Evolutionary conservation across 2,113 vertebrate species (phyloP).

Genomic region (Catharus bicknelli): DNA sequence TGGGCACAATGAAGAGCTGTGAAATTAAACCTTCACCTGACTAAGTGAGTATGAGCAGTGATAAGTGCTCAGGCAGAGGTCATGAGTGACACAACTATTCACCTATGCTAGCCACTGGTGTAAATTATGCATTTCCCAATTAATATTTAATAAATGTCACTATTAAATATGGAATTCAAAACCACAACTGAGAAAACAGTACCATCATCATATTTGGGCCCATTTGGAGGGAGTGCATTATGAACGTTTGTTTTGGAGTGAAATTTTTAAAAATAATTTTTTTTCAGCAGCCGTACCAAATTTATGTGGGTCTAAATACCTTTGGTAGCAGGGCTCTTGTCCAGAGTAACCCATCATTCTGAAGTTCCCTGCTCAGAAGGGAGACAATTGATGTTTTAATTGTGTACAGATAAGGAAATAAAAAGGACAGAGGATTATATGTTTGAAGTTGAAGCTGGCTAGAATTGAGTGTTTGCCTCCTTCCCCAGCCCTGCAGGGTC

Average conservation of each 20-base stretch:
- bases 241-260: background rate
- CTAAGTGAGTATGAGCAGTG: background rate
- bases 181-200: background rate
- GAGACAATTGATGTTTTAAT: background rate
- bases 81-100: background rate
- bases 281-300: background rate
- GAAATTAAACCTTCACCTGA: background rate
- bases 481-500: background rate
- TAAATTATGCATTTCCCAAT: constrained; percentile 25
- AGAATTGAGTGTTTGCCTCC: background rate
- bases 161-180: constrained; percentile 24
- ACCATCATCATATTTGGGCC: background rate
- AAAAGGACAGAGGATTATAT: background rate
- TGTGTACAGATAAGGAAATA: background rate
- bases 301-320: background rate
- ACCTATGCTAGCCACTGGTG: background rate
- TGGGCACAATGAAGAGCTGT: background rate
- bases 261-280: background rate
- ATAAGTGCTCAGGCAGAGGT: background rate
- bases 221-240: background rate
- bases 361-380: background rate
- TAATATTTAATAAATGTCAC: constrained; percentile 39
- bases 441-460: background rate
- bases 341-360: background rate
- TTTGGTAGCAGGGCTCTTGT: background rate